Conservation (phyloP, 2,113 vertebrate species). For the Nicator chloris region DNA sequence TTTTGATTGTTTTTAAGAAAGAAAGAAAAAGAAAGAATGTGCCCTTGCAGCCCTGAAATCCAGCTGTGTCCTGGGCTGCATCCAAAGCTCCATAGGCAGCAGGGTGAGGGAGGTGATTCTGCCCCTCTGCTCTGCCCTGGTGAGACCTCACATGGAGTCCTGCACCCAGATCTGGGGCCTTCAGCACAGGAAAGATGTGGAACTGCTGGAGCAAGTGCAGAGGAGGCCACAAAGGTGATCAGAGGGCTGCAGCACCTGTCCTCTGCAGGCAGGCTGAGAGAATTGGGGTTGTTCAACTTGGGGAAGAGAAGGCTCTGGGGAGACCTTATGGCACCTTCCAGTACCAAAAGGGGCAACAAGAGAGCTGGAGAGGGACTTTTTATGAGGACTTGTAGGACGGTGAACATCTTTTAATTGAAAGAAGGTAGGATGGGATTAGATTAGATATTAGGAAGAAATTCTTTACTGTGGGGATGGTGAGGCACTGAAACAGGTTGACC, state of each 20-base stretch:
- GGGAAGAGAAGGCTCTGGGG: neutral
- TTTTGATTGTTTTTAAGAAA: neutral
- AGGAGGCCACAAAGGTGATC: neutral
- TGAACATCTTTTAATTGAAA: neutral
- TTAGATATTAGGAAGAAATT: neutral
- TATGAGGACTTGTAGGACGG: neutral
- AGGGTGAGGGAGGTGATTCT: neutral
- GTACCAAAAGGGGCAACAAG: neutral
- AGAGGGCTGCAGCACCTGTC: neutral
- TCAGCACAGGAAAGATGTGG: neutral
- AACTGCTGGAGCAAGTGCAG: neutral
- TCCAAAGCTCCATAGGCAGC: accelerated
- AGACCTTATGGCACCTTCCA: neutral
- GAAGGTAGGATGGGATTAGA: neutral
- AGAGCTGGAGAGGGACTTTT: neutral
- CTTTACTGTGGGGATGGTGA: neutral
- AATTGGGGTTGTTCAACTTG: neutral
- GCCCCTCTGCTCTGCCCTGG: neutral
- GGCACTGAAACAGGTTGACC: neutral
- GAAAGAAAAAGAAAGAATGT: neutral
- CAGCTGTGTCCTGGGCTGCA: neutral
- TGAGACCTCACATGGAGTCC: neutral
- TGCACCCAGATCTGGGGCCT: neutral
- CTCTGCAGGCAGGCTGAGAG: neutral
- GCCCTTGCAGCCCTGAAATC: neutral